phyloP scores from a whole-genome alignment of 2,888 invertebrate genomes.

The Dicycla oo region DNA sequence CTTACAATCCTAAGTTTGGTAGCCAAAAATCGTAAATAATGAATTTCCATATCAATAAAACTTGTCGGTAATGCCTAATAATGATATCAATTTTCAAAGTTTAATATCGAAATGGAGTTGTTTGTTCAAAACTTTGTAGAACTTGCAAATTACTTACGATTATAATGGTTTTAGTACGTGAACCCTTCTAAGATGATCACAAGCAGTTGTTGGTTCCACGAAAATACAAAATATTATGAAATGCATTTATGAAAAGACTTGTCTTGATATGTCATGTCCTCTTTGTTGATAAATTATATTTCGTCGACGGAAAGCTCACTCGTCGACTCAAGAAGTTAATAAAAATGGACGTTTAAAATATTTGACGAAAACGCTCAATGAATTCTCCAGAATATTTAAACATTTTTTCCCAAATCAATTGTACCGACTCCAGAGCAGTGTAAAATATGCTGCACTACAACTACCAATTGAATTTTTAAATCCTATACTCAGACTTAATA shows the following conservation, averaged over 20 bases:
- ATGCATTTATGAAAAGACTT: no score
- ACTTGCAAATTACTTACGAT: background rate
- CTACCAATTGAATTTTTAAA: constrained; percentile 33
- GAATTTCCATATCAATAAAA: constrained; percentile 51
- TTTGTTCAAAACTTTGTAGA: constrained; percentile 41
- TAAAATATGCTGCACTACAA: constrained; percentile 7
- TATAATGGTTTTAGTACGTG: background rate
- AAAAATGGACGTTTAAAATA: background rate
- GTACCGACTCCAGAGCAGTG: background rate
- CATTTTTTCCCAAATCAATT: background rate
- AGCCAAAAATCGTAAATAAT: constrained; percentile 31
- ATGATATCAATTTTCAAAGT: constrained; percentile 22
- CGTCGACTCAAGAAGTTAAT: background rate
- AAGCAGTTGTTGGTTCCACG: background rate
- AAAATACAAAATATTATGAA: no score
- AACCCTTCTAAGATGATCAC: background rate
- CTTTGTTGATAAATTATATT: no score
- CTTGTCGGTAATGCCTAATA: constrained; percentile 13
- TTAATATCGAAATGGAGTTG: constrained; percentile 28
- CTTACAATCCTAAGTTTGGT: constrained; percentile 25
- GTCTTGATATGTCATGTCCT: no score
- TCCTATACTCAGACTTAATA: no score
- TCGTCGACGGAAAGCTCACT: background rate
- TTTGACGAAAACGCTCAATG: background rate
- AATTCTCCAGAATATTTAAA: background rate